These are phyloP conservation scores for Pollachius pollachius DNA, from an alignment of 2,113 vertebrate genomes.

Conservation along the genomic window DNA sequence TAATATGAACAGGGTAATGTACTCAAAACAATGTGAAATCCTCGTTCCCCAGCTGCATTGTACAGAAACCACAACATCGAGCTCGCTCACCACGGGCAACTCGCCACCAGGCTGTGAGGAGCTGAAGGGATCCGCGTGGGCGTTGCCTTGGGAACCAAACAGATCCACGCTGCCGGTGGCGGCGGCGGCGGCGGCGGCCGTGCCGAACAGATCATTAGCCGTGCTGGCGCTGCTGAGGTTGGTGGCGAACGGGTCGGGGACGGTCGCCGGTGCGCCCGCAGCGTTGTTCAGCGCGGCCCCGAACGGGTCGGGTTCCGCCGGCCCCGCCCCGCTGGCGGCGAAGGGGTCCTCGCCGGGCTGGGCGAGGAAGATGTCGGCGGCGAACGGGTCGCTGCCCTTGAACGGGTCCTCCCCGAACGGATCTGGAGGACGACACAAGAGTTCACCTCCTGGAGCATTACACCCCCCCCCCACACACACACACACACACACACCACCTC, in stretches of 20 bases:
- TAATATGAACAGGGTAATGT: too few relatives aligned
- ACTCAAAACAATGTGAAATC: too few relatives aligned
- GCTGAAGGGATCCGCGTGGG: constrained; percentile 62
- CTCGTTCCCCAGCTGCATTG: background rate
- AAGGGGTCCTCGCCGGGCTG: constrained; percentile 81
- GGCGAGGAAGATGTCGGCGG: constrained; percentile 88
- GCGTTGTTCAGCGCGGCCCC: constrained; percentile 39
- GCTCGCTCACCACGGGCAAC: constrained; percentile 57
- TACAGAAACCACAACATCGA: background rate
- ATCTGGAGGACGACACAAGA: constrained; percentile 68
- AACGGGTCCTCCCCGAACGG: constrained; percentile 96
- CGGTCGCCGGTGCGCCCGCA: constrained; percentile 13
- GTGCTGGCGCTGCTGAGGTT: constrained; percentile 33
- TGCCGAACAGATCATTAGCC: constrained; percentile 59
- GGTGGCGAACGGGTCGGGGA: constrained; percentile 48
- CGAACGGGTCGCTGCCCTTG: constrained; percentile 96
- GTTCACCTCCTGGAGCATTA: too few relatives aligned
- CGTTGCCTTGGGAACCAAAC: constrained; percentile 57
- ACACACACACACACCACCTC: too few relatives aligned
- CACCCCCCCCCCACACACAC: too few relatives aligned
- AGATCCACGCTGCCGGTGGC: constrained; percentile 53
- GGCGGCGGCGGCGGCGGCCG: constrained; percentile 19
- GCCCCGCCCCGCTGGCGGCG: constrained; percentile 59
- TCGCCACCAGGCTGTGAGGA: constrained; percentile 45
- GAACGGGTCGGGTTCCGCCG: constrained; percentile 63